Evolutionary conservation across 2,113 vertebrate genomes (phyloP).

Genomic region (Cranoglanis bouderius): DNA sequence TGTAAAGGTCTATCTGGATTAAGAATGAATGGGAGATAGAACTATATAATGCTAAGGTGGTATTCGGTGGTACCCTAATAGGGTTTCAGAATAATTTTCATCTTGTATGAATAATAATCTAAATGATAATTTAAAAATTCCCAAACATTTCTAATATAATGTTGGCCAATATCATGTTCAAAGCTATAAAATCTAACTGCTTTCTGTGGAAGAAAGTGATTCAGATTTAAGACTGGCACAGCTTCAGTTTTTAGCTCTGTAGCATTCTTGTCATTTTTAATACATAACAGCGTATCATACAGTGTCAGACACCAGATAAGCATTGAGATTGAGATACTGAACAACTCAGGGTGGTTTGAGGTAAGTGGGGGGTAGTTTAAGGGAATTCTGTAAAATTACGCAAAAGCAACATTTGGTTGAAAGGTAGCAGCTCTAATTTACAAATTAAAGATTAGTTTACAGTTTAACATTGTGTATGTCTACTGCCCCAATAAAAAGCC

Average conservation of each 20-base stretch:
- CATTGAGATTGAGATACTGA: neutral
- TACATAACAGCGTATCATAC: neutral
- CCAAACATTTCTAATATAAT: neutral
- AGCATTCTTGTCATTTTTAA: neutral
- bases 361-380: neutral
- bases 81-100: neutral
- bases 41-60: neutral
- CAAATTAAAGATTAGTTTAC: neutral
- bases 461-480: neutral
- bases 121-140: neutral
- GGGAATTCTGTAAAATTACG: neutral
- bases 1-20: neutral
- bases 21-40: neutral
- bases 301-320: neutral
- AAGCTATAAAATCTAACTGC: neutral
- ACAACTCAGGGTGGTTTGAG: neutral
- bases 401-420: neutral
- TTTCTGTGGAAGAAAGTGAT: neutral
- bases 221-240: neutral
- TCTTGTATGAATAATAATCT: neutral
- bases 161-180: neutral
- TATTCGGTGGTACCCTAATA: neutral
- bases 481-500: neutral
- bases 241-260: neutral
- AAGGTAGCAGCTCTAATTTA: neutral